These are phyloP conservation scores for Craterocephalus amniculus DNA, from an alignment of 2,797 vertebrate species.

Conservation along the genomic window DNA sequence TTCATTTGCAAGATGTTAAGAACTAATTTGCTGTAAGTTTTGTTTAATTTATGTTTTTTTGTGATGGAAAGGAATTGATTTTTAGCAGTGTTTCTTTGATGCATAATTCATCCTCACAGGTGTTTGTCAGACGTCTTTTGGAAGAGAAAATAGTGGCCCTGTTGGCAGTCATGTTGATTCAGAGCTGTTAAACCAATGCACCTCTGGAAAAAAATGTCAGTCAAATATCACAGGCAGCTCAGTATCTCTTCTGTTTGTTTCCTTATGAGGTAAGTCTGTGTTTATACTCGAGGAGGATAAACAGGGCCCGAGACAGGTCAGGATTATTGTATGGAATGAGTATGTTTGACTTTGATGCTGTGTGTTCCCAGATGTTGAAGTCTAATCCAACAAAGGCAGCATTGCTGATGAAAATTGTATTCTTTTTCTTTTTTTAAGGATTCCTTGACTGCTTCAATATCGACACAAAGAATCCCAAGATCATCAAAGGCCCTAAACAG, in stretches of 20 bases:
- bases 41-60: neutral
- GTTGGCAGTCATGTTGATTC: slow-evolving; percentile 6
- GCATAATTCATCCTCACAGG: neutral
- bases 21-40: neutral
- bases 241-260: slow-evolving; percentile 38
- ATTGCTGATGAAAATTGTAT: neutral
- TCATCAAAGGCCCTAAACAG: slow-evolving; percentile 90
- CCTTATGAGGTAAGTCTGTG: slow-evolving; percentile 31
- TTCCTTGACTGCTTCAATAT: slow-evolving; percentile 90
- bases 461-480: slow-evolving; percentile 87
- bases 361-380: slow-evolving; percentile 59
- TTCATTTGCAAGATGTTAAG: neutral
- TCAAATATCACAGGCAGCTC: slow-evolving; percentile 54
- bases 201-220: slow-evolving; percentile 18
- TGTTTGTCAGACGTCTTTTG: neutral
- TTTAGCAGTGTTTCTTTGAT: neutral
- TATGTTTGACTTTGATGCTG: slow-evolving; percentile 6
- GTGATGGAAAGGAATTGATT: no score
- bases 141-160: slow-evolving; percentile 6
- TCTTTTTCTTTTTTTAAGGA: slow-evolving; percentile 73
- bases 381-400: neutral
- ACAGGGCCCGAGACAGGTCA: slow-evolving; percentile 21
- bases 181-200: slow-evolving; percentile 11
- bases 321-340: slow-evolving; percentile 37
- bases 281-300: slow-evolving; percentile 47